Conservation (phyloP, 2,888 invertebrate genomes). For the Rhamnusium bicolor region DNA sequence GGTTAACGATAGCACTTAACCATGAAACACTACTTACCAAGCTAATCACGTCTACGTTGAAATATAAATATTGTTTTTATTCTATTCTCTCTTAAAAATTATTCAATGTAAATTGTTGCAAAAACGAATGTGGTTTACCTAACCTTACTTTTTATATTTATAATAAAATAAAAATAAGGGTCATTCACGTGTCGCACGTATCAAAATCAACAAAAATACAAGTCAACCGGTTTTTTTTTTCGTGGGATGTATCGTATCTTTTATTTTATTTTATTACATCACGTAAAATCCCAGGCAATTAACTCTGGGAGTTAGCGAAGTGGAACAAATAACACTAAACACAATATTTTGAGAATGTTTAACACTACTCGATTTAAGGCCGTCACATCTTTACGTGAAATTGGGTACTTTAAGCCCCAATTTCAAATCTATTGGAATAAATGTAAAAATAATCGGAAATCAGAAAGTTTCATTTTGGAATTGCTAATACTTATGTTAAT, state of each 20-base stretch:
- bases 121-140: background rate
- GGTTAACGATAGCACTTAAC: slow-evolving; percentile 27
- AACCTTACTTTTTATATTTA: background rate
- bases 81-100: background rate
- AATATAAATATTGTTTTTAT: background rate
- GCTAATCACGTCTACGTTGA: slow-evolving; percentile 18
- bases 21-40: slow-evolving; percentile 24
- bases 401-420: too few relatives aligned
- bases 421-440: too few relatives aligned
- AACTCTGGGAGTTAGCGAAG: background rate
- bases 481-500: too few relatives aligned
- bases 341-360: background rate
- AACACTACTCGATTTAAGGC: too few relatives aligned
- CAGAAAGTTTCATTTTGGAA: too few relatives aligned
- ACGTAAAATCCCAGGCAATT: background rate
- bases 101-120: background rate
- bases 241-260: background rate
- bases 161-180: background rate
- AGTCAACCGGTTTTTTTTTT: background rate
- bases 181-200: background rate
- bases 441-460: too few relatives aligned
- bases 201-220: too few relatives aligned
- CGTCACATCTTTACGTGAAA: too few relatives aligned
- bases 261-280: background rate
- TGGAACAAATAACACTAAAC: background rate